These are phyloP conservation scores for Mesorhabditis spiculigera DNA, from an alignment of 2,888 invertebrate genomes.

Conservation along the genomic window DNA sequence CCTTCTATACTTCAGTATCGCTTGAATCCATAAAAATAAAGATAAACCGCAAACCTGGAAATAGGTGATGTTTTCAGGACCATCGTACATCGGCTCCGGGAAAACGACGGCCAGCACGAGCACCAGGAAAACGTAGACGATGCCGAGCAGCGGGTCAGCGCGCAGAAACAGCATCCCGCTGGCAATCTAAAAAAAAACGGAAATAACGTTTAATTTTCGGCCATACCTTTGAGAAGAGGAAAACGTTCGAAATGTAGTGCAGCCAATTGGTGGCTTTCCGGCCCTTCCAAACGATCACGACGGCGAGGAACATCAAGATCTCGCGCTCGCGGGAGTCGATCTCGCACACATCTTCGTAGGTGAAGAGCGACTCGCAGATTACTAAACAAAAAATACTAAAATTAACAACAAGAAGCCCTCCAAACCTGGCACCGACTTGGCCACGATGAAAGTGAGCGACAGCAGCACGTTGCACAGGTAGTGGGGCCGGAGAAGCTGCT, in stretches of 20 bases:
- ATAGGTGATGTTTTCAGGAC: conserved; percentile 85
- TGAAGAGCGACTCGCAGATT: conserved; percentile 21
- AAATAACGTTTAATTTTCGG: not conserved
- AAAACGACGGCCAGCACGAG: conserved; percentile 72
- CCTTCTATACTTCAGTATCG: too few species aligned
- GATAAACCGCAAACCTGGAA: conserved; percentile 65
- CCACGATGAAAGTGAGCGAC: conserved; percentile 76
- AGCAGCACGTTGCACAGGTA: conserved; percentile 81
- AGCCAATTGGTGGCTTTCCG: conserved; percentile 73
- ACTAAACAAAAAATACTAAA: conserved; percentile 21
- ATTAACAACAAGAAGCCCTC: conserved; percentile 59
- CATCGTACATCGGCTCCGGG: conserved; percentile 87
- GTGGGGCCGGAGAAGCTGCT: conserved; percentile 66
- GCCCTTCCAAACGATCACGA: conserved; percentile 88
- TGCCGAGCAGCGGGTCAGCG: conserved; percentile 78
- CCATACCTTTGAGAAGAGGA: conserved; percentile 82
- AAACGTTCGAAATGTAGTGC: conserved; percentile 85
- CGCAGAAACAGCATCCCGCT: conserved; percentile 88
- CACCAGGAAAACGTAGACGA: conserved; percentile 71
- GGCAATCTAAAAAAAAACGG: conserved; percentile 65
- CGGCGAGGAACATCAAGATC: conserved; percentile 87
- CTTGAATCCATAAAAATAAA: too few species aligned
- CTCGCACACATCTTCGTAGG: conserved; percentile 71
- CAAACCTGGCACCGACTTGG: conserved; percentile 74
- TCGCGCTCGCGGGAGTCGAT: conserved; percentile 87